These are phyloP conservation scores for Apostichopus californicus DNA, from an alignment of 35 echinoderm and acorn worm species.

Conservation along the genomic window DNA sequence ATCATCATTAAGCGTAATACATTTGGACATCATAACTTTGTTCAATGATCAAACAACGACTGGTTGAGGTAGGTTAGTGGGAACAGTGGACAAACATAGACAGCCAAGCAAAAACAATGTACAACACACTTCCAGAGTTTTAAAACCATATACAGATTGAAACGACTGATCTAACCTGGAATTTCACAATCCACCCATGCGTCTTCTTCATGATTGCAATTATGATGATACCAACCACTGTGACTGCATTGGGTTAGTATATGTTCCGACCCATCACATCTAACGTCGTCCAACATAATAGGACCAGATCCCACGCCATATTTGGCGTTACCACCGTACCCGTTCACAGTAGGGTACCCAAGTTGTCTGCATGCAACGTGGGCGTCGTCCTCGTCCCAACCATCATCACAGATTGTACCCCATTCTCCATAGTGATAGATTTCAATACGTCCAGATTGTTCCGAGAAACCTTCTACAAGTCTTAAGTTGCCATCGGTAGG, in stretches of 20 bases:
- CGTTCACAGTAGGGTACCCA: background rate
- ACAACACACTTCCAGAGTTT: too few relatives aligned
- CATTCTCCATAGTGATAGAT: constrained; percentile 4
- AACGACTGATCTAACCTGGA: background rate
- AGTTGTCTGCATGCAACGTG: constrained; percentile 11
- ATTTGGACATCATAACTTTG: too few relatives aligned
- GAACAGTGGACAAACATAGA: too few relatives aligned
- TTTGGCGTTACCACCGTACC: background rate
- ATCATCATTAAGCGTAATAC: too few relatives aligned
- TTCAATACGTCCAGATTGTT: constrained; percentile 16
- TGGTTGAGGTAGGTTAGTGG: too few relatives aligned
- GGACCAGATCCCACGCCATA: background rate
- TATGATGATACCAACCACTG: background rate
- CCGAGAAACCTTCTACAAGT: background rate
- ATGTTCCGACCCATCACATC: constrained; percentile 7
- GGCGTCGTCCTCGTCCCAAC: background rate
- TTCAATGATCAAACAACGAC: too few relatives aligned
- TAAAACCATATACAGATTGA: too few relatives aligned
- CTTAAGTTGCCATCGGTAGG: background rate
- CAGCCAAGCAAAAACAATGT: too few relatives aligned
- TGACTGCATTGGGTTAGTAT: background rate
- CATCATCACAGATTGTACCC: constrained; percentile 36
- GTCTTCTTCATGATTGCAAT: constrained; percentile 4
- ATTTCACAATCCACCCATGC: background rate
- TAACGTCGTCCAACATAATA: constrained; percentile 27